Conservation (phyloP, 2,797 vertebrate species). For the Threskiornis aethiopicus region DNA sequence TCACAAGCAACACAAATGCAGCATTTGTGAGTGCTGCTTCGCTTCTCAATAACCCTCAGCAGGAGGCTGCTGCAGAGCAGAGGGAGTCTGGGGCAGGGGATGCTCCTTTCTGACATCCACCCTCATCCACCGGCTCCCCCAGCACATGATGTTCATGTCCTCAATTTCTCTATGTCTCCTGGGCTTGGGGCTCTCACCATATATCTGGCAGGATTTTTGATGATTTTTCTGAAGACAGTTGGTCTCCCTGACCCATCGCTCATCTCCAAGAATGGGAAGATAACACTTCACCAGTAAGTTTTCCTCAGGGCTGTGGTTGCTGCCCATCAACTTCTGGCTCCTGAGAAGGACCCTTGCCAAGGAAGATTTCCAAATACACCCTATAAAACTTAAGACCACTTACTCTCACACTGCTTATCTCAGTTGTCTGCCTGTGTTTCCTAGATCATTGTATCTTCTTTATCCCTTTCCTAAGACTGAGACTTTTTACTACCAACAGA, state of each 20-base stretch:
- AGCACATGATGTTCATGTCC: accelerated
- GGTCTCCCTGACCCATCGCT: neutral
- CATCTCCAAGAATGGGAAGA: neutral
- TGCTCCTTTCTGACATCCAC: neutral
- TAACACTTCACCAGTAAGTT: neutral
- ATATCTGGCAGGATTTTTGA: neutral
- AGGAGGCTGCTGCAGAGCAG: no score
- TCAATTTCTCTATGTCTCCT: neutral
- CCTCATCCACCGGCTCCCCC: neutral
- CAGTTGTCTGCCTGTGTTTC: neutral
- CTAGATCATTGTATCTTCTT: neutral
- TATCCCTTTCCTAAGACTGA: neutral
- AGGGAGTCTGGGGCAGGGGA: neutral
- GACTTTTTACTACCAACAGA: neutral
- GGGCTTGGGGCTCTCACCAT: neutral
- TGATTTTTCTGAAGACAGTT: neutral
- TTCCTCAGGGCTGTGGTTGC: neutral
- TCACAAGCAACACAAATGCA: neutral
- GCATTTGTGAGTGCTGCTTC: neutral
- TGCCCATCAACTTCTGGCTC: neutral
- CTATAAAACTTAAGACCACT: neutral
- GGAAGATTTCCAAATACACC: neutral
- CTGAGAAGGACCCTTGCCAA: neutral
- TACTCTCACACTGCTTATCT: neutral
- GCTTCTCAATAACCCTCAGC: neutral